phyloP scores from a whole-genome alignment of 2,797 vertebrate species.

The Pristis pectinata region DNA sequence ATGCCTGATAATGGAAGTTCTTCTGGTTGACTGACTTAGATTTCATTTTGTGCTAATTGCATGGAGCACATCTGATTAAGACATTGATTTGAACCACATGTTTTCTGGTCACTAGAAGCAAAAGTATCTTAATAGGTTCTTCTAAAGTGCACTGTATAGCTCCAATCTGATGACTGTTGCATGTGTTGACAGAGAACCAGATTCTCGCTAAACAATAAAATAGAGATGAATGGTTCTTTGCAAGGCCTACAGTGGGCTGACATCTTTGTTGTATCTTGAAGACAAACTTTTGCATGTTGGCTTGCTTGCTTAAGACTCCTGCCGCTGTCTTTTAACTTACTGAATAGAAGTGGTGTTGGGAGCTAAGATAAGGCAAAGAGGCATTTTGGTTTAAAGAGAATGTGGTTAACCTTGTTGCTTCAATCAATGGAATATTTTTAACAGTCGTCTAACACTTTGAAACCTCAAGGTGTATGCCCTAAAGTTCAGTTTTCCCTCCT shows the following conservation, averaged over 20 bases:
- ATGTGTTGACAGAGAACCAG: not conserved
- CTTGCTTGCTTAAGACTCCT: not conserved
- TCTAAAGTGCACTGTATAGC: not conserved
- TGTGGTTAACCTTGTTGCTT: not conserved
- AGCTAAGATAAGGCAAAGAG: not conserved
- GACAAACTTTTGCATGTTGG: not conserved
- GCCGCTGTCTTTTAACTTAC: not conserved
- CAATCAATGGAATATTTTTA: not conserved
- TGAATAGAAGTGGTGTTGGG: not conserved
- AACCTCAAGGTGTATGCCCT: no score
- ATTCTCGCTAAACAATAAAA: conserved; percentile 4
- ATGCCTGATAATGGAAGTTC: not conserved
- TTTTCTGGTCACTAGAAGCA: not conserved
- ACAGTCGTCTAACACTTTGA: not conserved
- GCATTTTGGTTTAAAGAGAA: not conserved
- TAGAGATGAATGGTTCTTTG: not conserved
- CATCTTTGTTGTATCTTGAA: not conserved
- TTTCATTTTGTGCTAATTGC: not conserved
- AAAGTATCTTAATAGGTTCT: not conserved
- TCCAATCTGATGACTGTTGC: not conserved
- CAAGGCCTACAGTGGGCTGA: not conserved
- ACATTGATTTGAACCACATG: not conserved
- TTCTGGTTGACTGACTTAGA: not conserved
- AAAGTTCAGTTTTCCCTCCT: not conserved
- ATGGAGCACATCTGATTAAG: not conserved